Percentiles rank a stretch among this genome's conserved stretches.
phyloP scores from a whole-genome alignment of 2,888 invertebrate species.

The Malthinus seriepunctatus region DNA sequence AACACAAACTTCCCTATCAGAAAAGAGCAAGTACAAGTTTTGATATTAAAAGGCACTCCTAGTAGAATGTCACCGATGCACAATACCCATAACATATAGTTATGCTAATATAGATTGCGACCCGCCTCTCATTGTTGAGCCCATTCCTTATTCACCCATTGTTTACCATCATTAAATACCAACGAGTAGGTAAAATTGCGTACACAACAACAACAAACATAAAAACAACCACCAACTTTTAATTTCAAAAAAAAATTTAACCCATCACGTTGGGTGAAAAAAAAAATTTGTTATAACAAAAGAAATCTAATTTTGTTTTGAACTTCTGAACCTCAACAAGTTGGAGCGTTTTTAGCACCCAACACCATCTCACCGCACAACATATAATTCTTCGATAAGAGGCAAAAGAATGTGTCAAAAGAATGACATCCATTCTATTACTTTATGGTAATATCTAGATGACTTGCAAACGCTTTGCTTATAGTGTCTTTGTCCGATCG shows the following conservation, averaged over 20 bases:
- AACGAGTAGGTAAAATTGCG: slow-evolving; percentile 5
- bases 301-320: too few species aligned
- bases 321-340: too few species aligned
- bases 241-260: not conserved
- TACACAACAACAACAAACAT: slow-evolving; percentile 8
- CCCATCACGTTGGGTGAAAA: too few species aligned
- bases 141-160: slow-evolving; percentile 37
- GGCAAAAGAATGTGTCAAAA: slow-evolving; percentile 35
- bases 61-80: slow-evolving; percentile 28
- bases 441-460: slow-evolving; percentile 38
- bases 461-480: slow-evolving; percentile 34
- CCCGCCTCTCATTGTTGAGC: slow-evolving; percentile 37
- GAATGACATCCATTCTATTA: slow-evolving; percentile 40
- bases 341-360: slow-evolving; percentile 1
- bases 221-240: slow-evolving; percentile 8
- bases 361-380: slow-evolving; percentile 5
- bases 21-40: slow-evolving; percentile 17
- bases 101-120: slow-evolving; percentile 33
- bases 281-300: too few species aligned
- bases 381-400: slow-evolving; percentile 17
- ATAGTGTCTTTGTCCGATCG: slow-evolving; percentile 16
- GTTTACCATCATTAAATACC: slow-evolving; percentile 35
- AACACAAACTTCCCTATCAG: slow-evolving; percentile 6
- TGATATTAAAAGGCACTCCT: slow-evolving; percentile 29
- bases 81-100: slow-evolving; percentile 34